Percentiles rank a stretch among this genome's conserved stretches.
phyloP scores from a whole-genome alignment of 2,113 vertebrate species.

The Progne subis region DNA sequence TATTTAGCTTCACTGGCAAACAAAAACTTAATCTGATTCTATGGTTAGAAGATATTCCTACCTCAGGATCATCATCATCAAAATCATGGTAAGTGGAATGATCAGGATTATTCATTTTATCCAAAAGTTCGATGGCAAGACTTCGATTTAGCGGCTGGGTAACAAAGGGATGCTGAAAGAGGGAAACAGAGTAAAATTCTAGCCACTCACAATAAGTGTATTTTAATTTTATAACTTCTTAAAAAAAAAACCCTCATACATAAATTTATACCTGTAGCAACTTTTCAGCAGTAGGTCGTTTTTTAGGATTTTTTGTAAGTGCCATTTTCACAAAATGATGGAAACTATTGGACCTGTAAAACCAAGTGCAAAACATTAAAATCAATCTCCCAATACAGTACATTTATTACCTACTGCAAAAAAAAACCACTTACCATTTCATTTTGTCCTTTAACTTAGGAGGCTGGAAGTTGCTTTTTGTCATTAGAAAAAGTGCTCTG shows the following conservation, averaged over 20 bases:
- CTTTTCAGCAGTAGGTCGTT: constrained; percentile 94
- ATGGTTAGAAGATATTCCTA: constrained; percentile 63
- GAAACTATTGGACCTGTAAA: constrained; percentile 93
- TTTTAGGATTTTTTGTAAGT: constrained; percentile 97
- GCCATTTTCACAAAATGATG: constrained; percentile 98
- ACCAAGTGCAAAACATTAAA: constrained; percentile 15
- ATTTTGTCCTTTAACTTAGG: constrained; percentile 98
- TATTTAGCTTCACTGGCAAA: not conserved
- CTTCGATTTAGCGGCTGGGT: constrained; percentile 93
- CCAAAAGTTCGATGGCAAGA: constrained; percentile 93
- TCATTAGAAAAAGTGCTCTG: constrained; percentile 98
- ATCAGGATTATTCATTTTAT: constrained; percentile 97
- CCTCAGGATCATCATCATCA: constrained; percentile 97
- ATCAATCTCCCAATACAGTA: not conserved
- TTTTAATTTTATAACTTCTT: not conserved
- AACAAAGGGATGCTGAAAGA: constrained; percentile 91
- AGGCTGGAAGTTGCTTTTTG: constrained; percentile 98
- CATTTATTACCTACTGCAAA: not conserved
- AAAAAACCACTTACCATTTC: constrained; percentile 85
- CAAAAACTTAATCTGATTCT: not conserved
- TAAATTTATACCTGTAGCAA: constrained; percentile 86
- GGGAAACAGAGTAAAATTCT: not conserved
- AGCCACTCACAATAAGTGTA: not conserved
- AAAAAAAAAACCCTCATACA: not conserved
- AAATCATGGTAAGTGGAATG: constrained; percentile 92